phyloP scores from a whole-genome alignment of 2,113 vertebrate genomes.

The Glareola pratincola region DNA sequence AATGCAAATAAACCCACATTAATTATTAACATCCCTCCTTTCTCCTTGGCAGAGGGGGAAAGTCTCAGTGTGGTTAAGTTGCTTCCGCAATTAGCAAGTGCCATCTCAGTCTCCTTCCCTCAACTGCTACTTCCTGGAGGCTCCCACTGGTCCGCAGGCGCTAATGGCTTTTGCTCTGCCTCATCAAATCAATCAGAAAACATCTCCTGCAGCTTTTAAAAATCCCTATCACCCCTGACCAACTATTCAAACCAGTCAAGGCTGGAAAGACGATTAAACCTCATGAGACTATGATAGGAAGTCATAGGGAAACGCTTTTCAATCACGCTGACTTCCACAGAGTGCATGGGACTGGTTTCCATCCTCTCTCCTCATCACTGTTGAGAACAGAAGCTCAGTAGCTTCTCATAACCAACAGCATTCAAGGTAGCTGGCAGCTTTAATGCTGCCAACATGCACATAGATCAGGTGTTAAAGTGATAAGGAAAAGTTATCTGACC shows the following conservation, averaged over 20 bases:
- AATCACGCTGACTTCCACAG: background rate
- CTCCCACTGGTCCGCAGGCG: accelerated
- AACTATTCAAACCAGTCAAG: background rate
- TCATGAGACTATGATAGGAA: background rate
- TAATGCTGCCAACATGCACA: background rate
- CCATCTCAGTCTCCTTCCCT: background rate
- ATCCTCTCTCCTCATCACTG: background rate
- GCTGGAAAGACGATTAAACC: background rate
- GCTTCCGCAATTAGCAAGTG: background rate
- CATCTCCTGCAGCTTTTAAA: background rate
- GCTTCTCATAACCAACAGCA: background rate
- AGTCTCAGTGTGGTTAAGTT: background rate
- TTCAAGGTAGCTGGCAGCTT: background rate
- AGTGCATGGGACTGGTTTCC: background rate
- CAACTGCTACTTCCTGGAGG: background rate
- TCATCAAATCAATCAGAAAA: background rate
- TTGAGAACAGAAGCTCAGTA: background rate
- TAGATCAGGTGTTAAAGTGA: accelerated
- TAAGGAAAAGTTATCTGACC: background rate
- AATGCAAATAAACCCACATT: background rate
- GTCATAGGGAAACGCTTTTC: background rate
- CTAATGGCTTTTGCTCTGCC: background rate
- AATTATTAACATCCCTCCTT: background rate
- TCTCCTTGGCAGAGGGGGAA: background rate
- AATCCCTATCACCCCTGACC: background rate